Conservation (phyloP, 2,113 vertebrate species). For the Odontesthes bonariensis region DNA sequence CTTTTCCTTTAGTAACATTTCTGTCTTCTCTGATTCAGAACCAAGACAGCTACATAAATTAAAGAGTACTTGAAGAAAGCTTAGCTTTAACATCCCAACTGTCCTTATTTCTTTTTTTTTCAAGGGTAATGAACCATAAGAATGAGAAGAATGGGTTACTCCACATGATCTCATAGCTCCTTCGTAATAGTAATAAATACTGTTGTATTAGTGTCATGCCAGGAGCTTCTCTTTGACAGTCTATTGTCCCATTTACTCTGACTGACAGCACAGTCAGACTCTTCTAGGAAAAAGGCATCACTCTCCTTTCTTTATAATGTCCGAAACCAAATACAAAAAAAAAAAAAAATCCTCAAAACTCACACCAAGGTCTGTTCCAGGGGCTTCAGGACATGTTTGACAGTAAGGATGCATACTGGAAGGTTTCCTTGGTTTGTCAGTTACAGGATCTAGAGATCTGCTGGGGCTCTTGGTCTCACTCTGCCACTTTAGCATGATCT, state of each 20-base stretch:
- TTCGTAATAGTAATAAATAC: slow-evolving; percentile 32
- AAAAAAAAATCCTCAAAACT: not conserved
- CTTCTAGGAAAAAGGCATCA: slow-evolving; percentile 15
- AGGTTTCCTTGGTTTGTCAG: slow-evolving; percentile 67
- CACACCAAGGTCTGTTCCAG: not conserved
- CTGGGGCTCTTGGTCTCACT: slow-evolving; percentile 83
- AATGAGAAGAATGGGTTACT: slow-evolving; percentile 44
- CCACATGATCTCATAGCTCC: slow-evolving; percentile 38
- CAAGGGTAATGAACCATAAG: slow-evolving; percentile 22
- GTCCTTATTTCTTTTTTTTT: not conserved
- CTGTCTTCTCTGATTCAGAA: not conserved
- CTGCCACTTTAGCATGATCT: slow-evolving; percentile 73
- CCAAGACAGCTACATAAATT: not conserved
- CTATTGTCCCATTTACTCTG: slow-evolving; percentile 15
- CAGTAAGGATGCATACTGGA: slow-evolving; percentile 13
- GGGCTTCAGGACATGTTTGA: slow-evolving; percentile 5
- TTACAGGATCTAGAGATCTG: slow-evolving; percentile 82
- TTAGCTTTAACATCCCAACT: slow-evolving; percentile 12
- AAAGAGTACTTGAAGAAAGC: not conserved
- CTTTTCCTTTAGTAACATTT: not conserved
- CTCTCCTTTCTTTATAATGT: slow-evolving; percentile 1
- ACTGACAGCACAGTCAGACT: slow-evolving; percentile 3
- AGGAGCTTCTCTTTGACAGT: slow-evolving; percentile 40
- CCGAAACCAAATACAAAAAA: not conserved
- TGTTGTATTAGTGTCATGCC: slow-evolving; percentile 5